These are phyloP conservation scores for Myotis vivesi DNA, from an alignment of 2,797 vertebrate species.

Conservation along the genomic window DNA sequence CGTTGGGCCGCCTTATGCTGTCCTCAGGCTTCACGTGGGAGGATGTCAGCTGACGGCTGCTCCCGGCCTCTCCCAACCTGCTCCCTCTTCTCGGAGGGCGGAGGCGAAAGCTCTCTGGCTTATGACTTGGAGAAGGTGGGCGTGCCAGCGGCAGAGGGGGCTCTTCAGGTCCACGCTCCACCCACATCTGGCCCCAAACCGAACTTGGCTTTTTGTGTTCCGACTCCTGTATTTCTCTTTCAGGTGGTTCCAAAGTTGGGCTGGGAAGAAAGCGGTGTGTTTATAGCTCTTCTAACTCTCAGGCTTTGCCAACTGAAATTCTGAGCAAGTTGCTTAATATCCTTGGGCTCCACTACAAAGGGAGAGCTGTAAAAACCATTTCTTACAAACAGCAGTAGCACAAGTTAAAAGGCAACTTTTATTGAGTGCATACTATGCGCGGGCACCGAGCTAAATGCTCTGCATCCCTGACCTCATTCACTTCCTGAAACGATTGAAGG, in stretches of 20 bases:
- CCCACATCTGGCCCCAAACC: not conserved
- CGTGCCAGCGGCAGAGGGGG: not conserved
- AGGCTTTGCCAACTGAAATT: conserved; percentile 19
- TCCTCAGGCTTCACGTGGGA: accelerated
- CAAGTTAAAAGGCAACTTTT: not conserved
- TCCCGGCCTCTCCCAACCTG: not conserved
- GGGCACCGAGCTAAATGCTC: not conserved
- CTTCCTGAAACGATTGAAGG: not conserved
- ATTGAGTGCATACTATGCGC: accelerated
- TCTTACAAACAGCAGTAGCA: not conserved
- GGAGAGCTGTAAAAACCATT: not conserved
- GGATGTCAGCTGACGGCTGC: not conserved
- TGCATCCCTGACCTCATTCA: not conserved
- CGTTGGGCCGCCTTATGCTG: not conserved
- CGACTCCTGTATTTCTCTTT: not conserved
- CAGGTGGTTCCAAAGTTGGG: not conserved
- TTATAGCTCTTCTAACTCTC: not conserved
- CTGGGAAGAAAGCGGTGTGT: not conserved
- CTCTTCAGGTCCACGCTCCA: not conserved
- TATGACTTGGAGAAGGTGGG: not conserved
- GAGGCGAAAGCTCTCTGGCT: not conserved
- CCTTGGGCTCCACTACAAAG: not conserved
- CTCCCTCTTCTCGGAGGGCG: not conserved
- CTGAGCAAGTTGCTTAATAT: conserved; percentile 18
- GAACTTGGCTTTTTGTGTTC: not conserved